Percentiles rank a stretch among this genome's conserved stretches.
phyloP scores from a whole-genome alignment of 2,797 vertebrate genomes.

The Podarcis lilfordi region DNA sequence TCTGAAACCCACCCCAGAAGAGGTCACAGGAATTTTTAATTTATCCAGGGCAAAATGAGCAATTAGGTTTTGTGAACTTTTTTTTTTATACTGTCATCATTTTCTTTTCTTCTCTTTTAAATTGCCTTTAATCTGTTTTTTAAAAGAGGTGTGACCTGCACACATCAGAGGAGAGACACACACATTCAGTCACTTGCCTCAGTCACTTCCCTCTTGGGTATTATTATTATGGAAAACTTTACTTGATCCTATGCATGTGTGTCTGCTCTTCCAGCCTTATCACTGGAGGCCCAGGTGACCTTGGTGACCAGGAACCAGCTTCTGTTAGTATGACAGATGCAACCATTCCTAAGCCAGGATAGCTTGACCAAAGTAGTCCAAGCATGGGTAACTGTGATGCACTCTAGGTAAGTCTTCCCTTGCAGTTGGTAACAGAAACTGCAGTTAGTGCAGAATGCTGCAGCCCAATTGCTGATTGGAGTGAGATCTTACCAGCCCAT shows the following conservation, averaged over 20 bases:
- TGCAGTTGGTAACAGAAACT: too few relatives aligned
- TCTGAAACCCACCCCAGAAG: slow-evolving; percentile 27
- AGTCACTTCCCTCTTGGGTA: slow-evolving; percentile 3
- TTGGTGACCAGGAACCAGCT: too few relatives aligned
- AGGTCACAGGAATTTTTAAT: slow-evolving; percentile 47
- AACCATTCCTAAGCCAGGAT: too few relatives aligned
- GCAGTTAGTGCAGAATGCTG: too few relatives aligned
- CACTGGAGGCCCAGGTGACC: too few relatives aligned
- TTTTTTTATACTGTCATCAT: slow-evolving; percentile 4
- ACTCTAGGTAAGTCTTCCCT: too few relatives aligned
- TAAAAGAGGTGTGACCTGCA: slow-evolving; percentile 7
- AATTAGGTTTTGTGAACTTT: not conserved
- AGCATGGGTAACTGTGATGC: too few relatives aligned
- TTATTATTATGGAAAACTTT: slow-evolving; percentile 11
- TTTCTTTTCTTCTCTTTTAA: not conserved
- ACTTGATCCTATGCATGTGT: not conserved
- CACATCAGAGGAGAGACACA: not conserved
- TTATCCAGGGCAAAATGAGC: slow-evolving; percentile 25
- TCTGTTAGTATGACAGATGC: too few relatives aligned
- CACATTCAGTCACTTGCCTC: slow-evolving; percentile 4
- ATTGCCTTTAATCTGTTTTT: slow-evolving; percentile 22
- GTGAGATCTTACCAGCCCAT: too few relatives aligned
- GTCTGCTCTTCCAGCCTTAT: too few relatives aligned
- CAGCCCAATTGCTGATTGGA: too few relatives aligned
- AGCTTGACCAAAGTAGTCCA: too few relatives aligned